These are phyloP conservation scores for Chionomys nivalis DNA, from an alignment of 2,113 vertebrate genomes.

Conservation along the genomic window DNA sequence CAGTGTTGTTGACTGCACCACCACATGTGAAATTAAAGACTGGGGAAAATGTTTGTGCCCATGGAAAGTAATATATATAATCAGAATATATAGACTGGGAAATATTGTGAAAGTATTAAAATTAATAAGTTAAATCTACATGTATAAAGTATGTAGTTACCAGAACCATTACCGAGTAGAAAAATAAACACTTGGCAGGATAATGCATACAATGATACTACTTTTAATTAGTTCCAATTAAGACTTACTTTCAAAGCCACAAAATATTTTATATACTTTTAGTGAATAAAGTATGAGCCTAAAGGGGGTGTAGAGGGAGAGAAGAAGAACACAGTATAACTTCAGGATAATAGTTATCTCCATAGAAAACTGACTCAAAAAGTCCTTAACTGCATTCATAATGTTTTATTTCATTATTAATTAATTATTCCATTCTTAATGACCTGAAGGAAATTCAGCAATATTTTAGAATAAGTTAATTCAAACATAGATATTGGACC, in stretches of 20 bases:
- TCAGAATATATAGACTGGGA: no score
- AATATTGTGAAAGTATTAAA: background rate
- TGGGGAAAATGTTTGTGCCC: background rate
- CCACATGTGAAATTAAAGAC: background rate
- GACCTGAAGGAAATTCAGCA: background rate
- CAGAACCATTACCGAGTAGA: background rate
- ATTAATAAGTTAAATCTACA: background rate
- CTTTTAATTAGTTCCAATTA: background rate
- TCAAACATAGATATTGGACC: background rate
- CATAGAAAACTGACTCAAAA: background rate
- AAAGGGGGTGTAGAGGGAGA: background rate
- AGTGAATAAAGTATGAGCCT: background rate
- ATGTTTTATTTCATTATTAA: background rate
- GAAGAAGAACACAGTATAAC: background rate
- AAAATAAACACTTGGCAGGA: background rate
- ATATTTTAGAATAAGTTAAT: background rate
- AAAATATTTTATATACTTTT: background rate
- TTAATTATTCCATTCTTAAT: background rate
- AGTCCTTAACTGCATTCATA: background rate
- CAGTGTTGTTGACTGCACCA: background rate
- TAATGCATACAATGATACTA: background rate
- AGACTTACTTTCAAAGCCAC: background rate
- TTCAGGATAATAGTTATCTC: background rate
- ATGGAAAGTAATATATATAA: background rate
- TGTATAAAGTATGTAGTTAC: background rate